A percentile compares a stretch with the other conserved stretches of the same genome.
Evolutionary conservation across 2,888 invertebrate genomes (phyloP).

Genomic region (Pristionchus exspectatus): DNA sequence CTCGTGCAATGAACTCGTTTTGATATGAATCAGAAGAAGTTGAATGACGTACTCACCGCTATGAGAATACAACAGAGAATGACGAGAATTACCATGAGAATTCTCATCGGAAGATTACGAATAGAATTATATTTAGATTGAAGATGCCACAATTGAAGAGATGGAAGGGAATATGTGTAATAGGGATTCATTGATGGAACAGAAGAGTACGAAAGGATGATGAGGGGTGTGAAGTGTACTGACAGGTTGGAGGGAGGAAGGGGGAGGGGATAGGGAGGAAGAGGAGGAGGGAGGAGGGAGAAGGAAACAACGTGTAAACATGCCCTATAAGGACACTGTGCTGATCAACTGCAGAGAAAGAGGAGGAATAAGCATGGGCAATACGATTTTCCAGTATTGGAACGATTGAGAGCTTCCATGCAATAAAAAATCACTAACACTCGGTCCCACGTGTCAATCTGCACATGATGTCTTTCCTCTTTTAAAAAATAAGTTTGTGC

Average conservation of each 20-base stretch:
- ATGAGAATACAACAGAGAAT: background rate
- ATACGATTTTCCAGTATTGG: background rate
- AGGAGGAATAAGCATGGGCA: background rate
- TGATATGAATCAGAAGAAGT: background rate
- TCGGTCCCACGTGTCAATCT: background rate
- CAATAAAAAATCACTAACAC: background rate
- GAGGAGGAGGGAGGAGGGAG: background rate
- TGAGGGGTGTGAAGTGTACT: background rate
- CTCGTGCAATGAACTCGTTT: background rate
- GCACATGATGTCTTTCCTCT: background rate
- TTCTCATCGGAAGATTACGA: background rate
- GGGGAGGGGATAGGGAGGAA: background rate
- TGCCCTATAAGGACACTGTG: slow-evolving; percentile 16
- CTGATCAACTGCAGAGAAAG: background rate
- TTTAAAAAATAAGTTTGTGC: background rate
- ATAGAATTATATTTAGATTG: background rate
- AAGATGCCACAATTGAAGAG: background rate
- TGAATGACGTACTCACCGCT: slow-evolving; percentile 6
- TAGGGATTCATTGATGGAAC: background rate
- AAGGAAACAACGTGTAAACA: slow-evolving; percentile 24
- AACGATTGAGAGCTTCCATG: background rate
- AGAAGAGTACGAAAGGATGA: background rate
- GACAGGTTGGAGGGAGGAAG: background rate
- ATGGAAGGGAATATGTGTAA: background rate
- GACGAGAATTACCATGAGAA: background rate